Base-by-base conservation (phyloP, 2,888 invertebrate genomes). In the Xylophagus ater region DNA sequence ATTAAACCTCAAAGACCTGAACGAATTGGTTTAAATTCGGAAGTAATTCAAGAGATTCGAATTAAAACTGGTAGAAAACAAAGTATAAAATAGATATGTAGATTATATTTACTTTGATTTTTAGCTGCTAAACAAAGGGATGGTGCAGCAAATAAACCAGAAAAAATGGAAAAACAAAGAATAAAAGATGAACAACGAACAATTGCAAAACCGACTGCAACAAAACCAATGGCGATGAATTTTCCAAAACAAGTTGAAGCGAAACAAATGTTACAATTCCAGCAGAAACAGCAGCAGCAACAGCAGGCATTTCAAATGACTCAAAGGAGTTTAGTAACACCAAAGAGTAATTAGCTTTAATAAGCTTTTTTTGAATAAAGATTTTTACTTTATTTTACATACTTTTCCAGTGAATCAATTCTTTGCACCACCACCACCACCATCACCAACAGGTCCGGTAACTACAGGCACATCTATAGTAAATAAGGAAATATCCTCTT, bases 1-100 rank as follows among this genome's bases (percentile, higher is more conserved):
- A 57, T 64, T 2, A 59, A 56, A 40, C 62, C 65, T 2, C 58
- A 60, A 41, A 51, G 65, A 13, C 65, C 65, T 1, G 55, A 62
- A 49, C 55, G 62, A 3, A 48, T 57, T 1, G 61, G 59, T 1
- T 47, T 64, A 0, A 61, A 60, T 29, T 65, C 65, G 0, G 65
- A 65, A 45, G 59, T 64, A 1, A 57, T 65, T 34, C 42, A 60
- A 10, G 63, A 64, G 47, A 58, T 57, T 3, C 60, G 55, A 33
- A 40, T 53, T 1, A 55, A 52, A 28, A 52, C 52, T 6, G 41
- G 44, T 40, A 42, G 5, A 21, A 21, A 21, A 21, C 21, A 21
- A 9, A 21, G 9, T 7, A 9, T 7, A 21, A 21, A 21, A 9
- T 9, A 21, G 9, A 21, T 7, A 21, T 21, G 5, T 21, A 9